Evolutionary conservation across 1,140 invertebrate genomes (phyloP).

Genomic region (Pogonognathellus flavescens): DNA sequence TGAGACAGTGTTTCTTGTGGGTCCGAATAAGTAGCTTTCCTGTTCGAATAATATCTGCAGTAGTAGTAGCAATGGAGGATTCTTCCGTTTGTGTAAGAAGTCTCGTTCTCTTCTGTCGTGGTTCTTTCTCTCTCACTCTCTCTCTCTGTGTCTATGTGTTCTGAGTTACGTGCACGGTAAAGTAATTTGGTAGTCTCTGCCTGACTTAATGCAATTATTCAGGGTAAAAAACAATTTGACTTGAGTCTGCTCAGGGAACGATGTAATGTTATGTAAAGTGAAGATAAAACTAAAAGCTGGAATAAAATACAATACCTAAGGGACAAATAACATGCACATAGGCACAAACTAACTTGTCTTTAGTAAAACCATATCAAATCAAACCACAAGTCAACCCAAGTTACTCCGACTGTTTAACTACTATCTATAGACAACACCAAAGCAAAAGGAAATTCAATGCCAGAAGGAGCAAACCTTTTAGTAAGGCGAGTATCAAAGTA

Average conservation of each 20-base stretch:
- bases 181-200: neutral
- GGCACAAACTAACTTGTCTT: slow-evolving; percentile 43
- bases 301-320: slow-evolving; percentile 48
- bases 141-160: no score
- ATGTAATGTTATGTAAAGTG: slow-evolving; percentile 3
- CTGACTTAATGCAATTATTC: slow-evolving; percentile 47
- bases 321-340: slow-evolving; percentile 42
- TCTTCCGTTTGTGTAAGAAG: no score
- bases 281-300: slow-evolving; percentile 26
- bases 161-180: no score
- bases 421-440: slow-evolving; percentile 3
- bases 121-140: no score
- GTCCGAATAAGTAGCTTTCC: slow-evolving; percentile 16
- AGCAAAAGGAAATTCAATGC: neutral
- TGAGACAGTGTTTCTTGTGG: slow-evolving; percentile 39
- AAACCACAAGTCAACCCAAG: neutral
- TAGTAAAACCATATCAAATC: slow-evolving; percentile 28
- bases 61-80: neutral
- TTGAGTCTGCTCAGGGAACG: slow-evolving; percentile 18
- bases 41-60: neutral
- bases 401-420: neutral
- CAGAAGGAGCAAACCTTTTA: slow-evolving; percentile 47
- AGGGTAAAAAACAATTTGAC: slow-evolving; percentile 47
- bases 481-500: neutral
- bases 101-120: no score